Conservation (phyloP, 2,797 vertebrate genomes). For the Kryptolebias ocellatus region DNA sequence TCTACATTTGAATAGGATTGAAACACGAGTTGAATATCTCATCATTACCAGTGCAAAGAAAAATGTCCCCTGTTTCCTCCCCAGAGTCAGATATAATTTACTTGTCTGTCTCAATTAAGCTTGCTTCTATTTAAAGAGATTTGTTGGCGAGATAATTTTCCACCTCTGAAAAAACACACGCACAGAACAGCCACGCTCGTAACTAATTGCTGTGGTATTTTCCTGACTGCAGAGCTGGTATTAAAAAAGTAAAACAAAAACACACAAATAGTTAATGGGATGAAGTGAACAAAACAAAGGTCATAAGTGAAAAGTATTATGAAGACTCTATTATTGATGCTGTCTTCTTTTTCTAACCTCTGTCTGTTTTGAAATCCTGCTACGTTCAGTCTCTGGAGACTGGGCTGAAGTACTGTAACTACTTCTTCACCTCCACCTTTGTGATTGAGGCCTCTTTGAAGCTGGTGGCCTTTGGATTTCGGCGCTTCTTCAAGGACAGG, state of each 20-base stretch:
- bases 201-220: neutral
- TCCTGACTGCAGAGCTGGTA: neutral
- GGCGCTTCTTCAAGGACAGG: conserved; percentile 98
- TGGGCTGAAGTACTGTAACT: conserved; percentile 95
- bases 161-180: conserved; percentile 10
- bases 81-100: conserved; percentile 31
- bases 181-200: neutral
- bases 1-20: neutral
- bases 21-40: neutral
- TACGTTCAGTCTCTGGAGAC: conserved; percentile 88
- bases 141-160: conserved; percentile 19
- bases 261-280: neutral
- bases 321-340: neutral
- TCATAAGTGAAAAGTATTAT: neutral
- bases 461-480: conserved; percentile 91
- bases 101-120: conserved; percentile 42
- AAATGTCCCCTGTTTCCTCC: conserved; percentile 13
- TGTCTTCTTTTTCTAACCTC: neutral
- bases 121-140: conserved; percentile 37
- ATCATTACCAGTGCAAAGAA: conserved; percentile 5
- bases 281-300: neutral
- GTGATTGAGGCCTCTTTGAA: conserved; percentile 94
- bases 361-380: neutral
- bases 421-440: conserved; percentile 95
- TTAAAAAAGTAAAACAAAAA: neutral